Conservation (phyloP, 2,113 vertebrate species). For the Hippocampus abdominalis region DNA sequence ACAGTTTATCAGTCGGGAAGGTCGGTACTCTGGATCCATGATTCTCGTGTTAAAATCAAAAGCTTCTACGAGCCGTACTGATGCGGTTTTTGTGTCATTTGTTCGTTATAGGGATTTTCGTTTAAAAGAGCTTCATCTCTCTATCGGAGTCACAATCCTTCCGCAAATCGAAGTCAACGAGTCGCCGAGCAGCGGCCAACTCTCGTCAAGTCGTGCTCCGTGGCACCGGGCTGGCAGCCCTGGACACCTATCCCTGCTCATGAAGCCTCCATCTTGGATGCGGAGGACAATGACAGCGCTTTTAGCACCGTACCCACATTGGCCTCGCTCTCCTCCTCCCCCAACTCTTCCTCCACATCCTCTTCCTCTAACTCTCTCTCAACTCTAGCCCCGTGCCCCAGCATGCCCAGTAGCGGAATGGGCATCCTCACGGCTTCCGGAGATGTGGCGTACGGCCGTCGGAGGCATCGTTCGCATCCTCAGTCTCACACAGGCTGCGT, state of each 20-base stretch:
- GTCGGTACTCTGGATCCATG: neutral
- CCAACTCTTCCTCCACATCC: conserved; percentile 66
- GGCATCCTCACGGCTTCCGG: conserved; percentile 44
- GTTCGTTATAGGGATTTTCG: conserved; percentile 27
- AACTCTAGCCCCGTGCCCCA: conserved; percentile 24
- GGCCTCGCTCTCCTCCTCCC: conserved; percentile 62
- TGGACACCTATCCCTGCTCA: conserved; percentile 71
- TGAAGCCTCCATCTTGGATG: conserved; percentile 31
- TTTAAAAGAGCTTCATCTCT: conserved; percentile 54
- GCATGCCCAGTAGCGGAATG: conserved; percentile 19
- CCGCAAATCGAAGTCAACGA: conserved; percentile 20
- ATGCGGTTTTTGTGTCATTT: conserved; percentile 2
- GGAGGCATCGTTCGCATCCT: conserved; percentile 75
- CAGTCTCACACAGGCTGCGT: conserved; percentile 56
- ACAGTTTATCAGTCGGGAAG: no score
- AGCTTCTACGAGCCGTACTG: neutral
- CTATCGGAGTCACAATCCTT: conserved; percentile 49
- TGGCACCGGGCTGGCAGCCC: conserved; percentile 75
- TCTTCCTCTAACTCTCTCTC: conserved; percentile 69
- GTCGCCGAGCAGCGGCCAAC: conserved; percentile 53
- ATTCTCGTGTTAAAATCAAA: neutral
- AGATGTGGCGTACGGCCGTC: conserved; percentile 49
- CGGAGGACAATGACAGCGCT: conserved; percentile 51
- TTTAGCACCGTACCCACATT: conserved; percentile 61
- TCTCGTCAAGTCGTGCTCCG: conserved; percentile 70